Conservation (phyloP, 1,140 invertebrate species). For the Ceratosolen solmsi region DNA sequence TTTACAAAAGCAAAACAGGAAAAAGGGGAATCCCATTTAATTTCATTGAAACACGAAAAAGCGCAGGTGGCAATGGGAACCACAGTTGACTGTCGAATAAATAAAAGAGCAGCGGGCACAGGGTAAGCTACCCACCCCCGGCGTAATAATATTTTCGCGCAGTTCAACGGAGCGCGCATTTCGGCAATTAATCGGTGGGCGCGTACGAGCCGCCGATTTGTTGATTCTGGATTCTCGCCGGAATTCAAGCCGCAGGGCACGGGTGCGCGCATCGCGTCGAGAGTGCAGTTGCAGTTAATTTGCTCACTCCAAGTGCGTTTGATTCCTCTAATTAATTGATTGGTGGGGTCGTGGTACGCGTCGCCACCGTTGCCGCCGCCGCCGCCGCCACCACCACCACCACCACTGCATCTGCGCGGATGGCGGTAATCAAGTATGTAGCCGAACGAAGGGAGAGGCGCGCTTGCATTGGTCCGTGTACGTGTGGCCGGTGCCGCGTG, state of each 20-base stretch:
- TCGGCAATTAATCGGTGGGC: slow-evolving; percentile 44
- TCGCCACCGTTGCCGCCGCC: slow-evolving; percentile 55
- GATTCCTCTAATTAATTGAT: slow-evolving; percentile 75
- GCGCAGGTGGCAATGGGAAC: not conserved
- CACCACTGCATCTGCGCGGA: too few relatives aligned
- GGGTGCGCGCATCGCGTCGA: slow-evolving; percentile 50
- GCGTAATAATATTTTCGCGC: slow-evolving; percentile 40
- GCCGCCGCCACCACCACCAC: slow-evolving; percentile 55
- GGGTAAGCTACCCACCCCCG: not conserved
- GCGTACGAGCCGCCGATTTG: slow-evolving; percentile 14
- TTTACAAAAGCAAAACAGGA: not conserved
- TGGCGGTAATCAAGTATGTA: slow-evolving; percentile 67
- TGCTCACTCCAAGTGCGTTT: slow-evolving; percentile 74
- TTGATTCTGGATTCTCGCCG: slow-evolving; percentile 50
- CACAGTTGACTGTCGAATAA: not conserved
- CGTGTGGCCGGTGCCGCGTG: too few relatives aligned
- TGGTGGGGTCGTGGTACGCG: slow-evolving; percentile 67
- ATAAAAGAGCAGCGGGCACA: not conserved
- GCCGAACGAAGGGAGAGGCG: not conserved
- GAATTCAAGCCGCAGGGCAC: slow-evolving; percentile 38
- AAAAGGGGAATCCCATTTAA: slow-evolving; percentile 37
- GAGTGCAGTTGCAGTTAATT: slow-evolving; percentile 71
- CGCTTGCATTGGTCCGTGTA: not conserved
- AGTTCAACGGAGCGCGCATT: slow-evolving; percentile 20
- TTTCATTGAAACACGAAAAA: not conserved